phyloP scores from a whole-genome alignment of 2,113 vertebrate genomes.

The Cyrtonyx montezumae region DNA sequence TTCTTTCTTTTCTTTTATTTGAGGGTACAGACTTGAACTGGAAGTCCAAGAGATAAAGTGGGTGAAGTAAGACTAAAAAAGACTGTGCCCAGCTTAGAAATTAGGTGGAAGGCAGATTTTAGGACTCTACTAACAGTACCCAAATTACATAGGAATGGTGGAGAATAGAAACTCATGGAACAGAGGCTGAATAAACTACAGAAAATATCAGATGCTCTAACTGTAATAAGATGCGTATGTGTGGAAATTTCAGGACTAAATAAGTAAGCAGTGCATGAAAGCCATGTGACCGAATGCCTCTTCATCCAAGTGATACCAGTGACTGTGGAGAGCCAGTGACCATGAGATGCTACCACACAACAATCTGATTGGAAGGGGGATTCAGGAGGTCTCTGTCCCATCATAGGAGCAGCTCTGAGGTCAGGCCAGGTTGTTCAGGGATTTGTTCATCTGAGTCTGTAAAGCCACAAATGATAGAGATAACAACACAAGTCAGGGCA shows the following conservation, averaged over 20 bases:
- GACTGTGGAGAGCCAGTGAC: accelerated
- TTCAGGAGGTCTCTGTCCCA: background rate
- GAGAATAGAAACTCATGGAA: background rate
- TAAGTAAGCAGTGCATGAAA: accelerated
- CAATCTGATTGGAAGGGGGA: background rate
- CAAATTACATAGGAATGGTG: background rate
- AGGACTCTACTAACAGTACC: background rate
- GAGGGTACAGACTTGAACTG: background rate
- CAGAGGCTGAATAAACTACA: background rate
- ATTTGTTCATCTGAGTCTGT: background rate
- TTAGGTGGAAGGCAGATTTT: background rate
- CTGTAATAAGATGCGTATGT: background rate
- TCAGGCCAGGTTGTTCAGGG: background rate
- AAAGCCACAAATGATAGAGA: background rate
- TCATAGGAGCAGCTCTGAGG: background rate
- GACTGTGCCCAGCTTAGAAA: background rate
- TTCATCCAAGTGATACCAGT: background rate
- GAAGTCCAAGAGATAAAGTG: background rate
- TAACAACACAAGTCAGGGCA: background rate
- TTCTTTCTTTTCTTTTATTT: background rate
- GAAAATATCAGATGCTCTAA: background rate
- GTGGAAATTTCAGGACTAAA: background rate
- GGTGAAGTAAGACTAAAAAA: background rate
- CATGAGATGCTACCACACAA: background rate
- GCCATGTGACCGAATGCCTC: background rate